Evolutionary conservation across 2,797 vertebrate species (phyloP).

Genomic region (Amphiprion clarkii): DNA sequence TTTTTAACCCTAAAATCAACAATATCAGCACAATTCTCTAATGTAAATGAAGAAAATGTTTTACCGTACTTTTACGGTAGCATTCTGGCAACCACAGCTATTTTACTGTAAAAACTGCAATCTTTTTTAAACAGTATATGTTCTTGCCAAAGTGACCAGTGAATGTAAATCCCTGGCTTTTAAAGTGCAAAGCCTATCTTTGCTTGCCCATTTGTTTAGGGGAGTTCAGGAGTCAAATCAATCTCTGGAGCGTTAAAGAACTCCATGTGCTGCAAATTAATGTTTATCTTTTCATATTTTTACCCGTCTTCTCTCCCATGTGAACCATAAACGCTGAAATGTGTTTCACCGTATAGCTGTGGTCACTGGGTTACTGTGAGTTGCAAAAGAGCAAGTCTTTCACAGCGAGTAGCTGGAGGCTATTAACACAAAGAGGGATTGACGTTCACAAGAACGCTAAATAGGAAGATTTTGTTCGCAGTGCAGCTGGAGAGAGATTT

Average conservation of each 20-base stretch:
- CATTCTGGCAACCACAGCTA: too few relatives aligned
- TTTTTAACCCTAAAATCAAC: too few relatives aligned
- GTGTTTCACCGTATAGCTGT: not conserved
- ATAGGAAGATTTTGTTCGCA: not conserved
- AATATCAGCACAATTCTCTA: too few relatives aligned
- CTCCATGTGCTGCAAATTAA: not conserved
- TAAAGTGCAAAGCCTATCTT: not conserved
- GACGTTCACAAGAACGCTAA: not conserved
- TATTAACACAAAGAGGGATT: not conserved
- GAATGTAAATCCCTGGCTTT: not conserved
- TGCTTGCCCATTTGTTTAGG: not conserved
- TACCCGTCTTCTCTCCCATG: not conserved
- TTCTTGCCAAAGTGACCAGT: not conserved
- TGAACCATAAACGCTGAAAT: not conserved
- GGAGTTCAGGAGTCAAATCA: not conserved
- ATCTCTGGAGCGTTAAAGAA: not conserved
- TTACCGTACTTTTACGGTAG: too few relatives aligned
- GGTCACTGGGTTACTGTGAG: not conserved
- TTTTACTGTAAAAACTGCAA: too few relatives aligned
- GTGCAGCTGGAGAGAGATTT: not conserved
- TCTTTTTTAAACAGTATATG: not conserved
- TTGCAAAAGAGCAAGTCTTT: not conserved
- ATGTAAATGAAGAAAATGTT: too few relatives aligned
- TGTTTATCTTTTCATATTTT: not conserved
- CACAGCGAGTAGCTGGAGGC: not conserved